Conservation (phyloP, 2,797 vertebrate genomes). For the Emys orbicularis region DNA sequence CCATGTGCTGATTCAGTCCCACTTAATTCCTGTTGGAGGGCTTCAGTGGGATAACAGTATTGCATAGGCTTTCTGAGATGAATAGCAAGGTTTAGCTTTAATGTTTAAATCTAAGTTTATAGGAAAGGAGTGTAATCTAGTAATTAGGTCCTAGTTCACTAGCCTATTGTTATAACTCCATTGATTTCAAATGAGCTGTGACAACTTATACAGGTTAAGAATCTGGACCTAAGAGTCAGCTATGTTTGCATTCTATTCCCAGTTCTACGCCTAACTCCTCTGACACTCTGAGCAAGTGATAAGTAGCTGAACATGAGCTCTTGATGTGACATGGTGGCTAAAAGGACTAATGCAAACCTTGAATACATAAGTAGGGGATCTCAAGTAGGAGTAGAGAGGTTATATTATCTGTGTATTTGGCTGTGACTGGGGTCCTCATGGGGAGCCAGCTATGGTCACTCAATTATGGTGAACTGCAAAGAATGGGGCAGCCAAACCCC, state of each 20-base stretch:
- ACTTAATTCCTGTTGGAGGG: neutral
- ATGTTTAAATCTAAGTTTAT: accelerated
- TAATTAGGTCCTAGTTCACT: neutral
- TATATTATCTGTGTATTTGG: neutral
- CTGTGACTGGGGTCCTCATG: too few relatives aligned
- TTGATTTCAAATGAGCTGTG: neutral
- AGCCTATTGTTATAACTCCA: neutral
- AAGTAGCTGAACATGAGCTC: neutral
- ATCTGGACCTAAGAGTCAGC: neutral
- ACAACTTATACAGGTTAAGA: neutral
- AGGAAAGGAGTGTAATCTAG: neutral
- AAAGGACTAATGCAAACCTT: neutral
- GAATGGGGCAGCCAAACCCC: too few relatives aligned
- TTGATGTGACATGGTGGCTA: neutral
- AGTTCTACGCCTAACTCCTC: neutral
- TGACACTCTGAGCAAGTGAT: neutral
- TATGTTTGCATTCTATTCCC: neutral
- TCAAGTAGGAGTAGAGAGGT: neutral
- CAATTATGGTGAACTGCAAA: too few relatives aligned
- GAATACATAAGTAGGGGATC: neutral
- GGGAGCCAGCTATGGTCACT: too few relatives aligned
- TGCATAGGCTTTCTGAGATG: accelerated
- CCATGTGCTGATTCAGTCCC: accelerated
- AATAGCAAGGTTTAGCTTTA: neutral
- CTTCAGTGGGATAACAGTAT: neutral